phyloP scores from a whole-genome alignment of 2,797 vertebrate genomes.

The Acipenser transmontanus region DNA sequence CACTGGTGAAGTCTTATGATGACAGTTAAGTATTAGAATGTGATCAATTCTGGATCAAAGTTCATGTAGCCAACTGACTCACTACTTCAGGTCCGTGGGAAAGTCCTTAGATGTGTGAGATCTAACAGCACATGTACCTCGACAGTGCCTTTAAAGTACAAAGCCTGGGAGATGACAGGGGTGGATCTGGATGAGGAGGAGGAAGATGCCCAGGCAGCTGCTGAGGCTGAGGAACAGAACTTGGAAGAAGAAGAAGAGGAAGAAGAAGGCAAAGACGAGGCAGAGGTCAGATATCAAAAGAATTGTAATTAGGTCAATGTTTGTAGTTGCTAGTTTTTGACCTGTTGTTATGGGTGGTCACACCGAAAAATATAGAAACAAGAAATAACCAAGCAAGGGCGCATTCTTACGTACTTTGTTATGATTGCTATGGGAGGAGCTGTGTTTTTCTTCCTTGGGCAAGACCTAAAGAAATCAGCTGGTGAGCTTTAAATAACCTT shows the following conservation, averaged over 20 bases:
- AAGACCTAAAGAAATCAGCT: not conserved
- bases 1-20: too few species aligned
- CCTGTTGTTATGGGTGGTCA: too few species aligned
- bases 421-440: too few species aligned
- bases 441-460: too few species aligned
- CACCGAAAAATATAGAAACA: too few species aligned
- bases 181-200: constrained; percentile 72
- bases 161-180: constrained; percentile 54
- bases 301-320: not conserved
- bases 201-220: constrained; percentile 63
- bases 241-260: constrained; percentile 41
- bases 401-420: too few species aligned
- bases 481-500: not conserved
- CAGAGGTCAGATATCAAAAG: constrained; percentile 33
- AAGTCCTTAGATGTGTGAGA: too few species aligned
- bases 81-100: too few species aligned
- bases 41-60: too few species aligned
- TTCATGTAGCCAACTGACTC: too few species aligned
- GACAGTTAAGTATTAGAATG: too few species aligned
- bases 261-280: constrained; percentile 33
- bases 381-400: not conserved
- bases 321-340: not conserved
- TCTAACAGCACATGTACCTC: not conserved
- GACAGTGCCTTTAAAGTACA: constrained; percentile 66
- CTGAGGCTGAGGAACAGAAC: constrained; percentile 44